phyloP scores from a whole-genome alignment of 1,140 invertebrate species.

The Heliconius hermathena region DNA sequence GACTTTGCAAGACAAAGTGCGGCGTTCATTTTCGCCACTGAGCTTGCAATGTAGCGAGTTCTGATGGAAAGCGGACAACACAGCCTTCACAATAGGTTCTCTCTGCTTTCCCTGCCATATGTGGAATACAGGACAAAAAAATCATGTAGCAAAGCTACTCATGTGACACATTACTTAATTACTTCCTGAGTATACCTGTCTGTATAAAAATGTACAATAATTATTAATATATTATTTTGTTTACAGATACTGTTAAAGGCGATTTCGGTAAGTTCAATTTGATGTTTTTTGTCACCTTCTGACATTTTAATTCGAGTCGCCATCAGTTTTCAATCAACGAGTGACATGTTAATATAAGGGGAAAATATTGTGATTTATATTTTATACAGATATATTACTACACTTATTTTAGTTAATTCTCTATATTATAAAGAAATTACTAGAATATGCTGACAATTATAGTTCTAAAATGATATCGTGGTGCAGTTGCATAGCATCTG shows the following conservation, averaged over 20 bases:
- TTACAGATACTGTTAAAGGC: constrained; percentile 40
- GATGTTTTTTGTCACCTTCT: constrained; percentile 15
- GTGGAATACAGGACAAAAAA: neutral
- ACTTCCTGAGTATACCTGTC: neutral
- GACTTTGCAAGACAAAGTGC: neutral
- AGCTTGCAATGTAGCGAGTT: too few relatives aligned
- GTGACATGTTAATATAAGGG: constrained; percentile 38
- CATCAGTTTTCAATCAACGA: constrained; percentile 34
- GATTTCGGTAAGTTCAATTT: constrained; percentile 37
- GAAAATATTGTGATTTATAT: constrained; percentile 31
- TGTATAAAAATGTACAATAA: constrained; percentile 29
- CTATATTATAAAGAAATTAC: too few relatives aligned
- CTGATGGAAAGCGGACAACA: too few relatives aligned
- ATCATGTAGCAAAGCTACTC: neutral
- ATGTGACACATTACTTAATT: neutral
- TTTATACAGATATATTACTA: too few relatives aligned
- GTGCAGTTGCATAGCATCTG: too few relatives aligned
- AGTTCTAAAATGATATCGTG: too few relatives aligned
- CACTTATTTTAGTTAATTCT: too few relatives aligned
- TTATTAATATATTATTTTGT: constrained; percentile 60
- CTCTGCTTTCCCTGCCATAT: too few relatives aligned
- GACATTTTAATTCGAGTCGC: constrained; percentile 24
- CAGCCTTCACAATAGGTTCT: too few relatives aligned
- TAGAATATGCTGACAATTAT: too few relatives aligned
- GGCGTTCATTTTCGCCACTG: neutral